Evolutionary conservation across 2,888 invertebrate genomes (phyloP), one percentile per base, ranked within the genome.

Genomic region (Polyploca ridens): DNA sequence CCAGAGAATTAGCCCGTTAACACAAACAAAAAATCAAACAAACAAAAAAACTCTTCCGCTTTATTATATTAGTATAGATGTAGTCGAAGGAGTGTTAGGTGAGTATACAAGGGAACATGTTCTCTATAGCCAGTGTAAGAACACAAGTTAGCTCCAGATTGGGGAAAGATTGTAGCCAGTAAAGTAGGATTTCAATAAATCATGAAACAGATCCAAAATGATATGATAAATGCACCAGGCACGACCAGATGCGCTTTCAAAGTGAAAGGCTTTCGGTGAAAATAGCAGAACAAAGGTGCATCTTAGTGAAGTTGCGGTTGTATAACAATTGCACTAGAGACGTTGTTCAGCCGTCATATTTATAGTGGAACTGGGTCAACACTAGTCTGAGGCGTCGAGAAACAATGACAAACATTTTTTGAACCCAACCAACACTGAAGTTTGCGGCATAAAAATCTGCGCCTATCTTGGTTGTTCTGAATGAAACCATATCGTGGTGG

Each of bases 341-440:
- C 69, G 69, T 75, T 71, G 68, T 67, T 64, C 64, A 64, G 7
- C 13, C 41, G 69, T 67, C 73, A 74, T 76, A 77, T 81, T 78
- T 80, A 78, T 72, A 77, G 74, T 70, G 14, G 66, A 79, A 80
- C 76, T 79, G 46, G 62, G 62, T 63, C 57, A 63, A 63, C 62
- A 35, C 35, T 35, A 57, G 57, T 38, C 62, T 38, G 38, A 14
- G 13, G 5, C 46, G 60, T 62, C 62, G 63, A 62, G 46, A 35
- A 49, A 33, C 35, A 62, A 11, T 6, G n/a, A 46, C 5, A 6
- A 46, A 46, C 3, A 46, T n/a, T 6, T 5, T 44, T 46, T n/a
- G 46, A n/a, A 6, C 0, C 1, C 1, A n/a, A 46, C 46, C 41
- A 41, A 46, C n/a, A 46, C 46, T n/a, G 7, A 46, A n/a, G 46